A percentile compares a stretch with the other conserved stretches of the same genome.
phyloP scores from a whole-genome alignment of 2,888 invertebrate species.

The Eupithecia tripunctaria region DNA sequence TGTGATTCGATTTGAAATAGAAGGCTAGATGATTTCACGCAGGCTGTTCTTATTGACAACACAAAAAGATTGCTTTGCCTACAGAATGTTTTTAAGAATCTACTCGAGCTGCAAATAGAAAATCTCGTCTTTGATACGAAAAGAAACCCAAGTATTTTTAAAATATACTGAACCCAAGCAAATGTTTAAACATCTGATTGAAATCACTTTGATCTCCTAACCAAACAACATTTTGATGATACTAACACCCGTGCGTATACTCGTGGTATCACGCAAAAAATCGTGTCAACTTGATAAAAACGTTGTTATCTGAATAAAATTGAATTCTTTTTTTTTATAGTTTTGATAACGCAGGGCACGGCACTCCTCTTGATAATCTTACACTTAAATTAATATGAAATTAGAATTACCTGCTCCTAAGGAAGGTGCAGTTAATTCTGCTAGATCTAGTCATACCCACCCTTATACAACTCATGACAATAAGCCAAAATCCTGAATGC shows the following conservation, averaged over 20 bases:
- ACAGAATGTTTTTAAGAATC: neutral
- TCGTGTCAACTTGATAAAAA: conserved; percentile 31
- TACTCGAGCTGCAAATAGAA: neutral
- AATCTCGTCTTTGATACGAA: neutral
- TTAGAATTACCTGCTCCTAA: neutral
- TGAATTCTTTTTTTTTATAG: neutral
- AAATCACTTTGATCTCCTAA: conserved; percentile 35
- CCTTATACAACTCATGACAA: neutral
- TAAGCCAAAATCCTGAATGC: neutral
- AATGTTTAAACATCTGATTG: conserved; percentile 40
- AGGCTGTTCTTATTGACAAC: neutral
- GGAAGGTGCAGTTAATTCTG: too few species aligned
- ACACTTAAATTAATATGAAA: neutral
- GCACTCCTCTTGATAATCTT: neutral
- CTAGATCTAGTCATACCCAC: too few species aligned
- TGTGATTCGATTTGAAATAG: neutral
- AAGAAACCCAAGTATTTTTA: conserved; percentile 5
- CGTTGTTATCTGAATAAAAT: neutral
- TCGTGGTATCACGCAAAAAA: conserved; percentile 31
- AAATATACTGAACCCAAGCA: conserved; percentile 28
- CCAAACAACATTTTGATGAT: conserved; percentile 37
- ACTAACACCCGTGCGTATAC: conserved; percentile 23
- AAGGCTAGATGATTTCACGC: neutral
- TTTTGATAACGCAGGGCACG: neutral
- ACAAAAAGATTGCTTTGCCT: neutral